Evolutionary conservation across 2,113 vertebrate species (phyloP).

Genomic region (Lophura nycthemera): DNA sequence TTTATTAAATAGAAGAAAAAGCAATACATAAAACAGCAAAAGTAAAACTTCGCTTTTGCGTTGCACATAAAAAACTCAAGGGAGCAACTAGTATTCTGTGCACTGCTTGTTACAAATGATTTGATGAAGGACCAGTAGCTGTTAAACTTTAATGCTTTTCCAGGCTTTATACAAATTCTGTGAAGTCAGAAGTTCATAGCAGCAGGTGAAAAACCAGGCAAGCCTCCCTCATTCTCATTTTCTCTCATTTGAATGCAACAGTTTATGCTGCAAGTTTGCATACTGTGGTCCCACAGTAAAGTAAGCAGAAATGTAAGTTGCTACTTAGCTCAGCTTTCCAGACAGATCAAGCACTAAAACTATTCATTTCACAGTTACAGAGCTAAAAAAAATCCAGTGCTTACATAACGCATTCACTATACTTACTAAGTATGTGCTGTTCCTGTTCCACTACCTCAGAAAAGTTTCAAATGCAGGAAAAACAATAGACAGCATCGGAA

Average conservation of each 20-base stretch:
- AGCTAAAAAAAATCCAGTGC: background rate
- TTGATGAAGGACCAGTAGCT: slow-evolving; percentile 37
- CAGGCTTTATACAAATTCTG: slow-evolving; percentile 30
- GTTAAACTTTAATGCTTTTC: slow-evolving; percentile 49
- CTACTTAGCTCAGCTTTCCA: slow-evolving; percentile 7
- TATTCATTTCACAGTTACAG: background rate
- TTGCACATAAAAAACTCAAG: slow-evolving; percentile 46
- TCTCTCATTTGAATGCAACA: slow-evolving; percentile 49
- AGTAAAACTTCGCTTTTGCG: slow-evolving; percentile 49
- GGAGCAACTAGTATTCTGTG: slow-evolving; percentile 36
- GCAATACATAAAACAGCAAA: background rate
- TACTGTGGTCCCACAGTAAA: background rate
- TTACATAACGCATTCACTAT: background rate
- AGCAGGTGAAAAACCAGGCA: slow-evolving; percentile 65
- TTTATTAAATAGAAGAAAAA: background rate
- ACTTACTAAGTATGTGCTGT: background rate
- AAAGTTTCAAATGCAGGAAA: slow-evolving; percentile 13
- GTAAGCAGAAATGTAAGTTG: slow-evolving; percentile 10
- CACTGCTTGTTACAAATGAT: slow-evolving; percentile 39
- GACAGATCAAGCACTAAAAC: background rate
- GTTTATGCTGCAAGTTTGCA: slow-evolving; percentile 30
- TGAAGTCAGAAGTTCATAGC: slow-evolving; percentile 65
- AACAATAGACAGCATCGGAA: background rate
- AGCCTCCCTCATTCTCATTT: slow-evolving; percentile 5
- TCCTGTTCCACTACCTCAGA: background rate